These are phyloP conservation scores for Chromis chromis DNA, from an alignment of 2,797 vertebrate species.

Conservation along the genomic window DNA sequence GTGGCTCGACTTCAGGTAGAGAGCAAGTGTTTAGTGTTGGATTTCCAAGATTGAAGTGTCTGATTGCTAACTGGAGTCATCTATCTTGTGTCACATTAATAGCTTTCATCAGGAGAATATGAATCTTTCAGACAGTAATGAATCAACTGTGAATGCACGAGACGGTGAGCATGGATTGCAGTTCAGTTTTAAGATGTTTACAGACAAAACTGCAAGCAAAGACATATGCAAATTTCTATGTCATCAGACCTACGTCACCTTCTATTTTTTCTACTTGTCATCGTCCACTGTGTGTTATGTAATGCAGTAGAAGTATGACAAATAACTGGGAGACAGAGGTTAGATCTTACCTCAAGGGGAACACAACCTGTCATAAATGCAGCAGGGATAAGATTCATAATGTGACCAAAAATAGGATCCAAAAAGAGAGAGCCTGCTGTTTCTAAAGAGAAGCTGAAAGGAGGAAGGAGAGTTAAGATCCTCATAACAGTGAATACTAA, in stretches of 20 bases:
- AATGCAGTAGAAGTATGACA: not conserved
- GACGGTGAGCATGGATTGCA: not conserved
- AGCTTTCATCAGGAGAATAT: not conserved
- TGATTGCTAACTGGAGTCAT: not conserved
- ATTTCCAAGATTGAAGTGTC: not conserved
- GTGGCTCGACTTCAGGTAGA: not conserved
- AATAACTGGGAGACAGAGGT: not conserved
- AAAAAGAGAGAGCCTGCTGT: slow-evolving; percentile 7
- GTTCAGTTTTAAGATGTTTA: not conserved
- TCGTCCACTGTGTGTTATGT: not conserved
- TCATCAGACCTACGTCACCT: not conserved
- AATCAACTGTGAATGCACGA: not conserved
- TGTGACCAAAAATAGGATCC: slow-evolving; percentile 6
- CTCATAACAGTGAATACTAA: slow-evolving; percentile 14
- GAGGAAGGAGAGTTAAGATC: slow-evolving; percentile 27
- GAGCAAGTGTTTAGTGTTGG: not conserved
- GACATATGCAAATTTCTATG: not conserved
- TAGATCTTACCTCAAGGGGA: not conserved
- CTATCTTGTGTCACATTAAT: not conserved
- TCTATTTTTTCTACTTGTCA: not conserved
- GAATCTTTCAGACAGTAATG: not conserved
- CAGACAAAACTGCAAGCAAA: not conserved
- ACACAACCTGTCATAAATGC: slow-evolving; percentile 11
- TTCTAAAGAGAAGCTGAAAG: slow-evolving; percentile 44
- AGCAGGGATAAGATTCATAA: not conserved